Evolutionary conservation across 2,797 vertebrate genomes (phyloP).

Genomic region (Peromyscus nudipes): DNA sequence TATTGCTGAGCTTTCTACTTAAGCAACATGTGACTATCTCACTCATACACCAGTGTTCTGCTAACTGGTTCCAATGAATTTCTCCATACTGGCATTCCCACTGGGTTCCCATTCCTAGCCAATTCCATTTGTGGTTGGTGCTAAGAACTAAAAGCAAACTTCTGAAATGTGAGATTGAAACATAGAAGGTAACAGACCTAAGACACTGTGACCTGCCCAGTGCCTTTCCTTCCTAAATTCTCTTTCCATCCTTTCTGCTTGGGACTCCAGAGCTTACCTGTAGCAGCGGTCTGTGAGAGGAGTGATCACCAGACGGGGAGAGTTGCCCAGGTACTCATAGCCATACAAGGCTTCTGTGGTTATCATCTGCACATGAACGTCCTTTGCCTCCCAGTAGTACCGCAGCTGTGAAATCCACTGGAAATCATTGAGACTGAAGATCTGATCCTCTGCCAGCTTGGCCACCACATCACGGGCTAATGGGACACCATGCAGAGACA

Average conservation of each 20-base stretch:
- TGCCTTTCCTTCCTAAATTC: background rate
- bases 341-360: slow-evolving; percentile 94
- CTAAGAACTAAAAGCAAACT: background rate
- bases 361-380: slow-evolving; percentile 95
- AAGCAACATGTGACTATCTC: background rate
- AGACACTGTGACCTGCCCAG: background rate
- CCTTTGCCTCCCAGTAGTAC: slow-evolving; percentile 93
- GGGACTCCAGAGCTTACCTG: slow-evolving; percentile 88
- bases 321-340: slow-evolving; percentile 97
- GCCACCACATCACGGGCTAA: slow-evolving; percentile 94
- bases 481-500: slow-evolving; percentile 1
- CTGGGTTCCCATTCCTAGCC: background rate
- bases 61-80: background rate
- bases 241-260: background rate
- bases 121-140: background rate
- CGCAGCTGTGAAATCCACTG: slow-evolving; percentile 96
- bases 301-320: slow-evolving; percentile 94
- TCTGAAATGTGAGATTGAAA: slow-evolving; percentile 34
- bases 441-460: slow-evolving; percentile 89
- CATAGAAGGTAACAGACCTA: background rate
- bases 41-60: background rate
- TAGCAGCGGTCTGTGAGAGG: slow-evolving; percentile 97
- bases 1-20: background rate
- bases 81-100: background rate
- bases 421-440: slow-evolving; percentile 94